Percentiles rank a stretch among this genome's conserved stretches.
phyloP scores from a whole-genome alignment of 2,113 vertebrate genomes.

The Globicephala melas region DNA sequence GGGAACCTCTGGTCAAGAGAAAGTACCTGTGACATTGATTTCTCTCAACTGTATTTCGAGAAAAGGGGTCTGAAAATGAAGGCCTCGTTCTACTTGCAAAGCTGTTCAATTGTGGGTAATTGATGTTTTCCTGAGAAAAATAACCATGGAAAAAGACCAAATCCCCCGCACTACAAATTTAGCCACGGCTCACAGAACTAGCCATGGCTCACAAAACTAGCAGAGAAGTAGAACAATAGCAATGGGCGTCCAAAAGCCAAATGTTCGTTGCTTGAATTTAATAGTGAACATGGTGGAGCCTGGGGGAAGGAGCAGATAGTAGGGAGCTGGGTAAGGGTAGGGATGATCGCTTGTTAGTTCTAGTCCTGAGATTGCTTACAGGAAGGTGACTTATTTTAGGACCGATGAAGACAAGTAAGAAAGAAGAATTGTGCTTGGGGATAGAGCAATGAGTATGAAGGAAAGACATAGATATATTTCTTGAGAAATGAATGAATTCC shows the following conservation, averaged over 20 bases:
- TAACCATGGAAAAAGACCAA: neutral
- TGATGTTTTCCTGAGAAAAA: constrained; percentile 19
- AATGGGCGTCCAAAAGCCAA: neutral
- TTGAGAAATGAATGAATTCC: constrained; percentile 33
- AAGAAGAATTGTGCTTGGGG: neutral
- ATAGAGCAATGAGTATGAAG: neutral
- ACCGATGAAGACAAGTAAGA: neutral
- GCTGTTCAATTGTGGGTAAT: neutral
- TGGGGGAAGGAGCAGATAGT: rapidly evolving
- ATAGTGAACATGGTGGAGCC: rapidly evolving
- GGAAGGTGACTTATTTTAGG: neutral
- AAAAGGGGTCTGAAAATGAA: neutral
- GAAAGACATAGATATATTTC: neutral
- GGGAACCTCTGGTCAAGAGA: neutral
- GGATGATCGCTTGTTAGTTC: neutral
- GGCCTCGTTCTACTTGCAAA: constrained; percentile 19
- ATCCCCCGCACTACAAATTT: neutral
- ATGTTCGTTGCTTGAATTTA: neutral
- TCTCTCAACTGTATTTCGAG: neutral
- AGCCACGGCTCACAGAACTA: neutral
- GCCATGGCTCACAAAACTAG: neutral
- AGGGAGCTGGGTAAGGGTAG: rapidly evolving
- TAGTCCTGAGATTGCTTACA: neutral
- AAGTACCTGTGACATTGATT: neutral
- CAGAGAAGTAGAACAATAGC: neutral